Percentiles rank a stretch among this genome's conserved stretches.
phyloP scores from a whole-genome alignment of 2,113 vertebrate genomes.

The Rhipidura dahli region DNA sequence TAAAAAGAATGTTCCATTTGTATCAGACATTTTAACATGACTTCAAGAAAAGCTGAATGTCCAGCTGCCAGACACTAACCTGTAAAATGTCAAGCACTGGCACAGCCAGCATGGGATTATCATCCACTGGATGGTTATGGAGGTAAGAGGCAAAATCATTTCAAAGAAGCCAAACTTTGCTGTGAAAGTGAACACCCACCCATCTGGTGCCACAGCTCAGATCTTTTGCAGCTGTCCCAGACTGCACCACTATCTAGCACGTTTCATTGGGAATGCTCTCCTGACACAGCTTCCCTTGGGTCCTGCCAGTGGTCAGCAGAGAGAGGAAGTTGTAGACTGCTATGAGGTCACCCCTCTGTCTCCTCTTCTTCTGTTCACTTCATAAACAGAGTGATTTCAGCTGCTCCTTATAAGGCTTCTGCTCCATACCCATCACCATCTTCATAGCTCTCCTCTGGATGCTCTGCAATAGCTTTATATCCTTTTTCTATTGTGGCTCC shows the following conservation, averaged over 20 bases:
- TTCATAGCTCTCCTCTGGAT: not conserved
- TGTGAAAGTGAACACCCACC: not conserved
- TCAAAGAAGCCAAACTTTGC: not conserved
- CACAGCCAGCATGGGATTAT: not conserved
- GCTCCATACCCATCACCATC: not conserved
- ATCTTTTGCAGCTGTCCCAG: not conserved
- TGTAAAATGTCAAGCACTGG: not conserved
- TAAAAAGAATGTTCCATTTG: not conserved
- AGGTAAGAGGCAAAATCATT: not conserved
- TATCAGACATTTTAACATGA: not conserved
- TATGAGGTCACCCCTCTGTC: too few species aligned
- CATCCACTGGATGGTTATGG: not conserved
- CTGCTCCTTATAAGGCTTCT: not conserved
- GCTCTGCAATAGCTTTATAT: not conserved
- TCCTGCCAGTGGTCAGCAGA: not conserved
- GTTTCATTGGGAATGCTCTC: not conserved
- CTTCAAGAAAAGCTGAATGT: not conserved
- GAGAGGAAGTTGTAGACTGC: not conserved
- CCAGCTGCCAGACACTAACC: not conserved
- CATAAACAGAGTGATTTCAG: not conserved
- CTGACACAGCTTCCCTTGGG: not conserved
- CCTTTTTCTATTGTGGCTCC: not conserved
- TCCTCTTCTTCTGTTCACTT: not conserved
- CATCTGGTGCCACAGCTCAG: fast-evolving
- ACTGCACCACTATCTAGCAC: fast-evolving